Percentiles rank a stretch among this genome's conserved stretches.
phyloP scores from a whole-genome alignment of 2,888 invertebrate species.

The Melieria crassipennis region DNA sequence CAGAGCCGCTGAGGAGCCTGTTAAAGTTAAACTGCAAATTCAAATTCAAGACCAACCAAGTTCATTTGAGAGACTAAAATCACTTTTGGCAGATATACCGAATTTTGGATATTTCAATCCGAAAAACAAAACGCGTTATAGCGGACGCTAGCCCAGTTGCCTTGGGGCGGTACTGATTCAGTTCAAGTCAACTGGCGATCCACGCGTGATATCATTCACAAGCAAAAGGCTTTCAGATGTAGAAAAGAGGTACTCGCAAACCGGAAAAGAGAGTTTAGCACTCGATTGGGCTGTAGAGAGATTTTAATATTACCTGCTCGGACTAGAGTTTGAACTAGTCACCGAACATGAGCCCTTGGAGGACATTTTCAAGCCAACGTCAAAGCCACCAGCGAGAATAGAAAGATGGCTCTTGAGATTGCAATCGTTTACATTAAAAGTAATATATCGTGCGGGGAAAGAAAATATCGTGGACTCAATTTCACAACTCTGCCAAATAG shows the following conservation, averaged over 20 bases:
- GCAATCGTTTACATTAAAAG: not conserved
- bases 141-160: slow-evolving; percentile 41
- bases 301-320: slow-evolving; percentile 41
- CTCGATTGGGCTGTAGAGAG: slow-evolving; percentile 40
- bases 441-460: not conserved
- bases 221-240: slow-evolving; percentile 41
- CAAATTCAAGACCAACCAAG: slow-evolving; percentile 27
- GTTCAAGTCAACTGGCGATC: slow-evolving; percentile 33
- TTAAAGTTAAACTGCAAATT: slow-evolving; percentile 37
- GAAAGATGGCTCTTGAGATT: slow-evolving; percentile 27
- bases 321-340: slow-evolving; percentile 37
- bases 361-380: slow-evolving; percentile 39
- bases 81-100: slow-evolving; percentile 31
- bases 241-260: slow-evolving; percentile 40
- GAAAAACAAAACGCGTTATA: slow-evolving; percentile 35
- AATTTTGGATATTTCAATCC: slow-evolving; percentile 38
- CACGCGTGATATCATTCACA: slow-evolving; percentile 38
- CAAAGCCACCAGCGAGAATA: slow-evolving; percentile 37
- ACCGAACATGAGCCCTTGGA: slow-evolving; percentile 34
- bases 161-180: slow-evolving; percentile 40
- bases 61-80: slow-evolving; percentile 36
- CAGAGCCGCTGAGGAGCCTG: slow-evolving; percentile 35
- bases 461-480: slow-evolving; percentile 8
- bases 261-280: slow-evolving; percentile 42
- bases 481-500: slow-evolving; percentile 32